Evolutionary conservation across 1,140 invertebrate genomes (phyloP).

Genomic region (Orchestia grillus): DNA sequence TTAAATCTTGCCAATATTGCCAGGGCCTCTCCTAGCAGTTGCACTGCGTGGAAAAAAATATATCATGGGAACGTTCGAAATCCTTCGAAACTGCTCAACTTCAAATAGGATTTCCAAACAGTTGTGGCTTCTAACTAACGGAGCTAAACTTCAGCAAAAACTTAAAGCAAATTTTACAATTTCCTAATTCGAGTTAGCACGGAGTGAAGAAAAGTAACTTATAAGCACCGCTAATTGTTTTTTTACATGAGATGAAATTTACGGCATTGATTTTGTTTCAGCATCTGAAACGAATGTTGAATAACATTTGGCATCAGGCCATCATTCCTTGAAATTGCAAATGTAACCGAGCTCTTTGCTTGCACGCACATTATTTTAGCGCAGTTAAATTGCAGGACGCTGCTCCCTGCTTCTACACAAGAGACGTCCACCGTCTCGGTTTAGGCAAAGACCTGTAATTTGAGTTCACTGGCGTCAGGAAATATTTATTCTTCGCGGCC

Average conservation of each 20-base stretch:
- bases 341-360: no score
- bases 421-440: background rate
- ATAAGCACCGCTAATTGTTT: background rate
- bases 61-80: background rate
- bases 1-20: background rate
- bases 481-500: background rate
- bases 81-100: background rate
- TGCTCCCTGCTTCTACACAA: background rate
- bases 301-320: no score
- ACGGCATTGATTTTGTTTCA: background rate
- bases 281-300: background rate
- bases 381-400: background rate
- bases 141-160: background rate
- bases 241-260: background rate
- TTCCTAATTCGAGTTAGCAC: no score
- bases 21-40: background rate
- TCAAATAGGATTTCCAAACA: background rate
- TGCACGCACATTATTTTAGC: no score
- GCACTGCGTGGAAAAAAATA: no score
- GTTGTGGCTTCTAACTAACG: background rate
- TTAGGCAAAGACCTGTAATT: background rate
- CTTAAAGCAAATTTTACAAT: background rate
- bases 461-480: background rate
- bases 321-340: no score
- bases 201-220: background rate